Conservation (phyloP, 2,113 vertebrate species). For the Myxocyprinus asiaticus region DNA sequence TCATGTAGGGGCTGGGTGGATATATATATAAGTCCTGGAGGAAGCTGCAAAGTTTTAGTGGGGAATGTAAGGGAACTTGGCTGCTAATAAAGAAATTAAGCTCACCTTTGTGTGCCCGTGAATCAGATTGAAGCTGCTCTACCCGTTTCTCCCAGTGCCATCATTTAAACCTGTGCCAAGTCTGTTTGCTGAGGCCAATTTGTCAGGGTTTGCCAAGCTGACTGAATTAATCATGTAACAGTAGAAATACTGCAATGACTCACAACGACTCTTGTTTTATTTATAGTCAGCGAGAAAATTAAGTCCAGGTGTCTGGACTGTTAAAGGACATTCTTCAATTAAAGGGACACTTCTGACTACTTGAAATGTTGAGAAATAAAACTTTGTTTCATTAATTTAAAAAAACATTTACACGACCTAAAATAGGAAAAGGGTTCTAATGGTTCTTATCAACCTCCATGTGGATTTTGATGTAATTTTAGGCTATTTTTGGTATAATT, state of each 20-base stretch:
- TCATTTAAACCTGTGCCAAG: constrained; percentile 1
- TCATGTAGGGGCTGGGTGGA: constrained; percentile 29
- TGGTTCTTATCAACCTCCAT: no score
- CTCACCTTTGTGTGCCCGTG: constrained; percentile 28
- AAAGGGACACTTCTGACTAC: no score
- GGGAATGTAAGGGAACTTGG: constrained; percentile 1
- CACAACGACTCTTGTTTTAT: neutral
- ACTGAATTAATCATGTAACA: constrained; percentile 18
- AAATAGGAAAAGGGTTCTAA: no score
- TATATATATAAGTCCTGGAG: constrained; percentile 42
- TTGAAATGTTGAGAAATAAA: no score
- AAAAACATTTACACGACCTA: no score
- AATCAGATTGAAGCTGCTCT: neutral
- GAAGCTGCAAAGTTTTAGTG: neutral
- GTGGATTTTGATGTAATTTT: no score
- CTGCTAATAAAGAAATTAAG: constrained; percentile 20
- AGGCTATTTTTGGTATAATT: no score
- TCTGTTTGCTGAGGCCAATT: constrained; percentile 33
- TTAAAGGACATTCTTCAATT: neutral
- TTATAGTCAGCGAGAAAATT: neutral
- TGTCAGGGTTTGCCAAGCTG: constrained; percentile 14
- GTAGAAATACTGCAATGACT: constrained; percentile 1
- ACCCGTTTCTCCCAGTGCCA: neutral
- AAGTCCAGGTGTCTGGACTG: neutral
- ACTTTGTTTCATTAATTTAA: no score